Evolutionary conservation across 2,113 vertebrate species (phyloP).

Genomic region (Paradoxurus hermaphroditus): DNA sequence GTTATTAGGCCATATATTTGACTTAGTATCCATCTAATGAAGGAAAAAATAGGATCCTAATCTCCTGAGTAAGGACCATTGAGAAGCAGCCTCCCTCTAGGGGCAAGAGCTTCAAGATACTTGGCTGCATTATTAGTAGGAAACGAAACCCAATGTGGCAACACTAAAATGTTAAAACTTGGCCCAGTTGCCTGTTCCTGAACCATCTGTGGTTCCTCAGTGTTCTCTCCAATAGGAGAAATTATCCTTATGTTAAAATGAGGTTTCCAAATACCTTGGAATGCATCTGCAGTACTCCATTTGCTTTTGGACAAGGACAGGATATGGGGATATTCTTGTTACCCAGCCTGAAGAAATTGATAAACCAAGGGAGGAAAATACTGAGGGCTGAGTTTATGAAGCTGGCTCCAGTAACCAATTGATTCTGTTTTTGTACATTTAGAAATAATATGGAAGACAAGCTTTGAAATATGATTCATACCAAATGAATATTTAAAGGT

Average conservation of each 20-base stretch:
- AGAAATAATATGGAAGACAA: slow-evolving; percentile 38
- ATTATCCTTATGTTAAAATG: background rate
- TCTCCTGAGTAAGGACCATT: background rate
- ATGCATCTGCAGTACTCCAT: background rate
- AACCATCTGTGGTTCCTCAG: slow-evolving; percentile 32
- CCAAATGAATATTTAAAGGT: slow-evolving; percentile 65
- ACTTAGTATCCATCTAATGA: background rate
- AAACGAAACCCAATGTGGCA: slow-evolving; percentile 46
- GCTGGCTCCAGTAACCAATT: background rate
- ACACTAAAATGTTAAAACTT: background rate
- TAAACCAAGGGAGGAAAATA: background rate
- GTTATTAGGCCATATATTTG: background rate
- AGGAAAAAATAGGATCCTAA: background rate
- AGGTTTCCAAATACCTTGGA: slow-evolving; percentile 12
- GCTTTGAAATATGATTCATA: slow-evolving; percentile 56
- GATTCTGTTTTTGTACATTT: slow-evolving; percentile 53
- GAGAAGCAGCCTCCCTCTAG: background rate
- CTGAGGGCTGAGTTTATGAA: slow-evolving; percentile 37
- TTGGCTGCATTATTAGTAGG: background rate
- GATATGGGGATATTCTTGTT: background rate
- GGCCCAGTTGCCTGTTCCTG: background rate
- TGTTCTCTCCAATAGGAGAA: slow-evolving; percentile 46
- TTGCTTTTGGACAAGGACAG: slow-evolving; percentile 28
- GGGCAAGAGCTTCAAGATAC: background rate
- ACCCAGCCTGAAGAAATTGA: background rate